Evolutionary conservation across 2,797 vertebrate genomes (phyloP).

Genomic region (Sebastes trivittatus): DNA sequence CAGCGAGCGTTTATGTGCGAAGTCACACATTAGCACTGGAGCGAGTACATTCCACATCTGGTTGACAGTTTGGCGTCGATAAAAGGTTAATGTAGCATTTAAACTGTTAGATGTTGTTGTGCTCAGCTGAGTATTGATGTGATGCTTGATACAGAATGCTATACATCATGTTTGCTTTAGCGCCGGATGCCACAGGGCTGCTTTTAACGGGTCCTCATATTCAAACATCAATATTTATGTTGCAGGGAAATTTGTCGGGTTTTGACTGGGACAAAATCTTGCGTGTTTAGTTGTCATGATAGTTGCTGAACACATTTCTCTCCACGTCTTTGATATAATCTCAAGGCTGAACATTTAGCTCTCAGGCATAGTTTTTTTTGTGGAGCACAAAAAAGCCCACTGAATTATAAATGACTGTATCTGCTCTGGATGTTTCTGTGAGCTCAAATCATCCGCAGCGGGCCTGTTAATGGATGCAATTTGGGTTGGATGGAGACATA

Average conservation of each 20-base stretch:
- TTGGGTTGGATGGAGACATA: constrained; percentile 37
- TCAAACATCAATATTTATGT: constrained; percentile 21
- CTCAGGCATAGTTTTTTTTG: neutral
- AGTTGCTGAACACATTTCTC: neutral
- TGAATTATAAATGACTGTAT: constrained; percentile 44
- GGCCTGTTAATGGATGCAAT: constrained; percentile 41
- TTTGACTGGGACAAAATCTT: neutral
- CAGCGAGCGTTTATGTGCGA: constrained; percentile 8
- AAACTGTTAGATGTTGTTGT: constrained; percentile 1
- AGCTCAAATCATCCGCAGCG: constrained; percentile 22
- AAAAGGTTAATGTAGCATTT: constrained; percentile 52
- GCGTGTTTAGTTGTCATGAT: neutral
- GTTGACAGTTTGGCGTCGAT: constrained; percentile 18
- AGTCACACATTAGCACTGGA: constrained; percentile 15
- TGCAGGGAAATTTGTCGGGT: neutral
- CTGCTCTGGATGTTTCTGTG: constrained; percentile 18
- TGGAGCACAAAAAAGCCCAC: neutral
- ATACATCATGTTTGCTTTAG: constrained; percentile 13
- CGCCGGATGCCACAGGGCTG: neutral
- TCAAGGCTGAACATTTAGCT: constrained; percentile 34
- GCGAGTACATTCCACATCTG: constrained; percentile 6
- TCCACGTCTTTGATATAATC: constrained; percentile 4
- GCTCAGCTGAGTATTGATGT: constrained; percentile 21
- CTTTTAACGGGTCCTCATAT: neutral
- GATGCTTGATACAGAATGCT: neutral